These are phyloP conservation scores for Nanorana parkeri DNA, from an alignment of 2,113 vertebrate species.

Conservation along the genomic window DNA sequence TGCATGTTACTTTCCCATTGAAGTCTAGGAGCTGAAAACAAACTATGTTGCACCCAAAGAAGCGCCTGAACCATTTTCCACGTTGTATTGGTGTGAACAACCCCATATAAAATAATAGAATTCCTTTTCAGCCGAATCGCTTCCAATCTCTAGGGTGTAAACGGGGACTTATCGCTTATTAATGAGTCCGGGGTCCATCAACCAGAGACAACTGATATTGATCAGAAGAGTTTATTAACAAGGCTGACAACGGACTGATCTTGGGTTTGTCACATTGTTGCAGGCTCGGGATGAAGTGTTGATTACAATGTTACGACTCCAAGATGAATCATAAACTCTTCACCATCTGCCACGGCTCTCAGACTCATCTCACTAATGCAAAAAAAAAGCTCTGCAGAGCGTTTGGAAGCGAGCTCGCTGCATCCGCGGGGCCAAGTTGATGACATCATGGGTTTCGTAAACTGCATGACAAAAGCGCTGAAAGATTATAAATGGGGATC, in stretches of 20 bases:
- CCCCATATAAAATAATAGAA: no score
- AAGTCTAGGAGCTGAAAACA: no score
- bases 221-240: slow-evolving; percentile 22
- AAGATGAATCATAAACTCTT: slow-evolving; percentile 33
- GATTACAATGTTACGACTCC: slow-evolving; percentile 20
- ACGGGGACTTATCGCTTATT: no score
- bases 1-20: no score
- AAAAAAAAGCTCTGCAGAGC: slow-evolving; percentile 82
- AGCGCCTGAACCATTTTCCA: no score
- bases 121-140: no score
- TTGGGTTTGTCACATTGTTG: neutral
- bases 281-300: slow-evolving; percentile 3
- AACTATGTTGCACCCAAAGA: no score
- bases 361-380: slow-evolving; percentile 60
- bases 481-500: slow-evolving; percentile 72
- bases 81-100: no score
- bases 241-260: neutral
- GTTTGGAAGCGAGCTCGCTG: slow-evolving; percentile 68
- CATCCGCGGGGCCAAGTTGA: slow-evolving; percentile 73
- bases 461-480: slow-evolving; percentile 74
- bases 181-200: no score
- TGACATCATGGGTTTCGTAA: slow-evolving; percentile 80
- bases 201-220: neutral
- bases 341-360: slow-evolving; percentile 12
- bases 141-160: no score